A percentile compares a stretch with the other conserved stretches of the same genome.
Conservation (phyloP, 2,797 vertebrate species). For the Florisuga fusca region DNA sequence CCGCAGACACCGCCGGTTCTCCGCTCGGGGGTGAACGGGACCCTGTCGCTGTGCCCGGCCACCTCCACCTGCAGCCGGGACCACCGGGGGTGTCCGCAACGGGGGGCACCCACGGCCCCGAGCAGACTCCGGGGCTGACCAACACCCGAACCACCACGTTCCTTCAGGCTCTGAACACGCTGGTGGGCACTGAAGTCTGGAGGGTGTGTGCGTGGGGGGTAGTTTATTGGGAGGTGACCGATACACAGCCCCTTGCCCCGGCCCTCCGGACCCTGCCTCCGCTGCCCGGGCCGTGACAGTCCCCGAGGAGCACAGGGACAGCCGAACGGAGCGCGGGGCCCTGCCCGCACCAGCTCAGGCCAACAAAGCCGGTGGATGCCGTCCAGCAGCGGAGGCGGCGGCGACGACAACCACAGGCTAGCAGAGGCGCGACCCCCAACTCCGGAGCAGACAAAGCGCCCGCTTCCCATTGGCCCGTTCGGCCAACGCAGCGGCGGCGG, state of each 20-base stretch:
- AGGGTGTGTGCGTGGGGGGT: too few relatives aligned
- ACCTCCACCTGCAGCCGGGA: neutral
- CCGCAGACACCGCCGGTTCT: accelerated
- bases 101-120: neutral
- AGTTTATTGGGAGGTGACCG: accelerated
- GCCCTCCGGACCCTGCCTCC: neutral
- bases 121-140: too few relatives aligned
- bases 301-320: too few relatives aligned
- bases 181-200: too few relatives aligned
- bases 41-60: accelerated
- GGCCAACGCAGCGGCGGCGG: slow-evolving; percentile 72
- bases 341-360: too few relatives aligned
- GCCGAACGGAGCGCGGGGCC: too few relatives aligned
- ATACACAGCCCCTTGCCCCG: too few relatives aligned
- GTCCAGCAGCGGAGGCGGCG: neutral
- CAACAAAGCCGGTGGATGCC: neutral
- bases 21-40: accelerated
- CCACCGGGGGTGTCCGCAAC: neutral
- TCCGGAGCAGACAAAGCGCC: slow-evolving; percentile 81
- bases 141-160: too few relatives aligned
- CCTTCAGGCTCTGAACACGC: too few relatives aligned
- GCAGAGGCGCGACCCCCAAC: neutral
- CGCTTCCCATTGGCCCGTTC: slow-evolving; percentile 80
- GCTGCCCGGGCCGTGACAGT: neutral
- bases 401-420: neutral